Evolutionary conservation across 2,888 invertebrate species (phyloP), one percentile per base, ranked within the genome.

Genomic region (Sclerodermus sp.): DNA sequence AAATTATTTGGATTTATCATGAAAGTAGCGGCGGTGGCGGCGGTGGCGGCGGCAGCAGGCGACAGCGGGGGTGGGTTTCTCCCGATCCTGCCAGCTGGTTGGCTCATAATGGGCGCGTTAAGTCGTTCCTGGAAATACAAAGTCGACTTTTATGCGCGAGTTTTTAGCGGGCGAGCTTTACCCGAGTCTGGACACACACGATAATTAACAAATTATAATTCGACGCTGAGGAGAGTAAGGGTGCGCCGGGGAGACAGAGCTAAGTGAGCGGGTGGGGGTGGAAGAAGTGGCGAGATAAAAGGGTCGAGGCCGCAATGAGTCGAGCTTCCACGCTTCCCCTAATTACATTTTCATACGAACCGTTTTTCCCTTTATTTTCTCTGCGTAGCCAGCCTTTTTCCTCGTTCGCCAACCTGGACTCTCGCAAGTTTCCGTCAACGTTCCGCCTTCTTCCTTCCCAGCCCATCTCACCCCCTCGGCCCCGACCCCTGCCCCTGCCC

Each of bases 281-380:
- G 54, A 55, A 53, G 58, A 62, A 63, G 60, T 62, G 61, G 62
- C 54, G 56, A 55, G 55, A 55, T 57, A 62, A 64, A 64, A 64
- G 63, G 68, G 67, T 60, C 59, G 65, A 64, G 66, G 66, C 65
- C 62, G 65, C 68, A 68, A 67, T 68, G 69, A 70, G 65, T 60
- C 64, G 62, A 68, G 70, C 60, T 65, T 66, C 67, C 64, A 67
- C 64, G 67, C 66, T 68, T 70, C 68, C 64, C 65, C 69, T 71
- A 68, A 71, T 71, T 71, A 70, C 67, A 68, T 71, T 70, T 71
- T 71, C 70, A 70, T 69, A 64, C 65, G 67, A 70, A 69, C 67
- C 66, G 66, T 66, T 70, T 68, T 67, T 62, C 63, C 64, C 65
- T 67, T 70, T 68, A 64, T 67, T 67, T 67, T 65, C 60, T 62